Evolutionary conservation across 2,888 invertebrate genomes (phyloP), one percentile per base, ranked within the genome.

Genomic region (Ectemnius cavifrons): DNA sequence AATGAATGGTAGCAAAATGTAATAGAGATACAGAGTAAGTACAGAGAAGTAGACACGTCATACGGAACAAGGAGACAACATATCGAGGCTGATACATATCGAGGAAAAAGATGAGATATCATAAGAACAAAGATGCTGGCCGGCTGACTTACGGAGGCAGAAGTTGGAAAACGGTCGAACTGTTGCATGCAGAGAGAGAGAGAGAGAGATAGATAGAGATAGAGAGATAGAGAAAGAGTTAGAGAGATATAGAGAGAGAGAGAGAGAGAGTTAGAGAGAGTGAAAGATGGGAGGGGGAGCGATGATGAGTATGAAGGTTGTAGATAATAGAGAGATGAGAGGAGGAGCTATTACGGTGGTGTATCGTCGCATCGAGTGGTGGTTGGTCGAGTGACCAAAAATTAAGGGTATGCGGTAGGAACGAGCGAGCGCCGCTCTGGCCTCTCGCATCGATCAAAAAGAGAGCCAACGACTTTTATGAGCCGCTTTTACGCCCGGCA

Each of bases 131-230:
- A 80, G 65, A 67, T 78, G 79, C 67, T 70, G 47, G 66, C 72
- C 62, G 69, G 79, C 67, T 16, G 52, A 13, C 37, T 84, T 81
- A 81, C 74, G 73, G 71, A 83, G 77, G 73, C 65, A 77, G 68
- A 83, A 79, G 70, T 73, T 71, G 66, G 71, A 71, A 46, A 78
- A 67, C 66, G 74, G 78, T 78, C 76, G 75, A 74, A 74, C 68
- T 76, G 14, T 75, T 49, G 76, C 81, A 83, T 82, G 83, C 82
- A 83, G 69, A 81, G 77, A 77, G 60, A 60, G 6, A 60, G 28
- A 8, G 4, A 4, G n/a, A 60, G 28, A 23, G 23, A 23, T 23
- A 3, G 23, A 23, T 2, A 81, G 77, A 77, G 60, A 60, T 14
- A 60, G 28, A 37, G 4, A 37, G 60, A 60, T 4, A 28, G 14